phyloP scores from a whole-genome alignment of 2,888 invertebrate genomes.

The Caenorhabditis sp. region DNA sequence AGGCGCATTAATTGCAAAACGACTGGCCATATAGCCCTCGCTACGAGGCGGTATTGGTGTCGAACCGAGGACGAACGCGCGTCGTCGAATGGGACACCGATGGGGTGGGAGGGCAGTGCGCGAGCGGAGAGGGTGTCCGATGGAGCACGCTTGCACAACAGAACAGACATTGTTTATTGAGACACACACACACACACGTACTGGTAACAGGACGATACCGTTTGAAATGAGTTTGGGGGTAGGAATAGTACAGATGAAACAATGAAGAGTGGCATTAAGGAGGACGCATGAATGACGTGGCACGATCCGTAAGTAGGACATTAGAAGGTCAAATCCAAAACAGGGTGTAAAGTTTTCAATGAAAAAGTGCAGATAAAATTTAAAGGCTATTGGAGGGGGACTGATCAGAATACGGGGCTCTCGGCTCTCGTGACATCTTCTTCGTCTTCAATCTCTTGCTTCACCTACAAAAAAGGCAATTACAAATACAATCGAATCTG shows the following conservation, averaged over 20 bases:
- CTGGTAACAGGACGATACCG: too few relatives aligned
- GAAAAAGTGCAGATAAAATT: constrained; percentile 3
- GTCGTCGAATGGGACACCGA: constrained; percentile 21
- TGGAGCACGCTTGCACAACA: constrained; percentile 33
- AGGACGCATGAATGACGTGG: too few relatives aligned
- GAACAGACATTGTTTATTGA: background rate
- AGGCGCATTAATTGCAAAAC: constrained; percentile 53
- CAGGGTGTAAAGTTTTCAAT: background rate
- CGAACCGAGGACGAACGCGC: constrained; percentile 43
- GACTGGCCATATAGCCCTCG: constrained; percentile 46
- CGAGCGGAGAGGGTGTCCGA: background rate
- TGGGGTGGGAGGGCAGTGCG: background rate
- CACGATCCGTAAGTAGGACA: too few relatives aligned
- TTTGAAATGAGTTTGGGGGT: too few relatives aligned
- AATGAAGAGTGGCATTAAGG: too few relatives aligned
- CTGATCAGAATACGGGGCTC: constrained; percentile 44
- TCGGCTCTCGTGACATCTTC: constrained; percentile 13
- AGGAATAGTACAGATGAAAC: too few relatives aligned
- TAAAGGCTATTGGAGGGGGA: background rate
- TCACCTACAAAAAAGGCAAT: constrained; percentile 23
- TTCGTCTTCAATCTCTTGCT: constrained; percentile 23
- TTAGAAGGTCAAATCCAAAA: too few relatives aligned
- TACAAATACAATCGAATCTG: background rate
- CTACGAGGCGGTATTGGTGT: constrained; percentile 36
- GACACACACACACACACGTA: too few relatives aligned